Base-by-base conservation (phyloP, 2,113 vertebrate species). In the Phalacrocorax brasilianus region DNA sequence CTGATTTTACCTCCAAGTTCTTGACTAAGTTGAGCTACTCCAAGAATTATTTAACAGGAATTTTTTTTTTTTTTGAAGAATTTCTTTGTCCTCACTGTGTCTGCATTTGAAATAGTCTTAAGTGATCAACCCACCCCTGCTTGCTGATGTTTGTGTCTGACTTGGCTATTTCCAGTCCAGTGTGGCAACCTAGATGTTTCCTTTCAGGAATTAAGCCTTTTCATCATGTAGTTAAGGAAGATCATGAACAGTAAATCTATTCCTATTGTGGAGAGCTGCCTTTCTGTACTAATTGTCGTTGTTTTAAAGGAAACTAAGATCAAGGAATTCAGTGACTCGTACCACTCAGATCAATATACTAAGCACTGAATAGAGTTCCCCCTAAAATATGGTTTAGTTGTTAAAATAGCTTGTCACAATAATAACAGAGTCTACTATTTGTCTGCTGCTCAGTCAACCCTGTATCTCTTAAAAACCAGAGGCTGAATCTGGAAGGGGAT, bases 1-100 rank as follows among this genome's bases (percentile, higher is more conserved):
- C 61, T 72, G 70, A 89, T 95, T 95, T 91, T 76, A 65, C 65
- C 62, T 82, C 44, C 38, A 79, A 68, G 38, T 92, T 93, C 84
- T 91, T 78, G 38, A 72, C 80, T 87, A 92, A 91, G 65, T 94
- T 92, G 40, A 75, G 21, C 38, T 78, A 78, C 73, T 89, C 56
- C 66, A 94, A 87, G 17, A 91, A 72, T 82, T 81, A 33, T 75
- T 87, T 63, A 75, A 52, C 19, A 49, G 27, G 27, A 86, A 9
- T 38, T 38, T 68, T 47, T 38, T 42, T 40, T 40, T 91, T 65
- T 52, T 30, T 61, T 23, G 74, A 87, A 85, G 33, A 61, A 78
- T 18, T 44, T 71, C 13, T 74, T 78, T 72, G 61, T 78, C 8
- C 9, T 63, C 81, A 19, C 30, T 40, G 17, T 42, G 15, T 75